Evolutionary conservation across 2,888 invertebrate species (phyloP), one percentile per base, ranked within the genome.

Genomic region (Hipparchia sbordonii): DNA sequence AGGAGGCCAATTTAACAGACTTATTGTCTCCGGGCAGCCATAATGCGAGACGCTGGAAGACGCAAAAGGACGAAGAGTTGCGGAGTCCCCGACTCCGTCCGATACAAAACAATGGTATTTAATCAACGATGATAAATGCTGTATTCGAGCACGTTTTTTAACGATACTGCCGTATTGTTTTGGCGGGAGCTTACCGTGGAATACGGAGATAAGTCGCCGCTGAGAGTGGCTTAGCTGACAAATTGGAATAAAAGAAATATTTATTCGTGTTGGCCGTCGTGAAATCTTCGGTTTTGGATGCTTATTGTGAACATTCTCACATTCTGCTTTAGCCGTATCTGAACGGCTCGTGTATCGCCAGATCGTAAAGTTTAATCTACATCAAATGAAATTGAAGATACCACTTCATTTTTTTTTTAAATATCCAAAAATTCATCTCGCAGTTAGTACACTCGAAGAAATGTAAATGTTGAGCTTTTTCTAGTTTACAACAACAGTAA

Each of bases 51-150:
- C 89, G 88, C 82, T 86, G 80, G 79, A 85, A 84, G 86, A 86
- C 83, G 87, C 88, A 93, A 93, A 92, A 92, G 84, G 87, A 92
- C 81, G 85, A 90, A 82, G 88, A 89, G 81, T 79, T 77, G 74
- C 79, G 89, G 90, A 85, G 89, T 88, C 76, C 89, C 87, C 89
- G 87, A 85, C 85, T 88, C 86, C 89, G 89, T 87, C 89, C 90
- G 90, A 90, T 91, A 92, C 92, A 92, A 93, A 92, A 93, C 93
- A 93, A 93, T 92, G 93, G 92, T 92, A 93, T 93, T 93, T 93
- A 93, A 93, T 93, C 93, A 93, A 90, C 89, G 92, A 93, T 93
- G 93, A 93, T 93, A 93, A 92, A 93, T 93, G 93, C 90, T 87
- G 93, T 89, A 90, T 92, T 89, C 92, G 91, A 86, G 87, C 90